Conservation (phyloP, 1,140 invertebrate genomes). For the Drosophila mayri region DNA sequence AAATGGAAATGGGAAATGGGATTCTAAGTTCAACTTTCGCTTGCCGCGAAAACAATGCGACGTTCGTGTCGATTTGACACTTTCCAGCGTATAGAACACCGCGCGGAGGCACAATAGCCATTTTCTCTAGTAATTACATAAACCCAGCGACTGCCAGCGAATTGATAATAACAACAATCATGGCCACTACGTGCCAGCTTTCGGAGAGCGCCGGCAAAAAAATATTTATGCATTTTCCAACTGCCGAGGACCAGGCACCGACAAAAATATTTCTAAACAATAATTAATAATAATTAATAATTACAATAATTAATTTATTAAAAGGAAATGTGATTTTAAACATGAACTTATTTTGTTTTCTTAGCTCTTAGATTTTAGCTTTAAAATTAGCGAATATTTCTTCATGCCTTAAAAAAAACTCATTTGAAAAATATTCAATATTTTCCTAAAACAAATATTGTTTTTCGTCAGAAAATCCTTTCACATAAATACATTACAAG, state of each 20-base stretch:
- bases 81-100: slow-evolving; percentile 25
- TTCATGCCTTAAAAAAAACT: too few relatives aligned
- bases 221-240: slow-evolving; percentile 47
- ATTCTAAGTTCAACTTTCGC: slow-evolving; percentile 43
- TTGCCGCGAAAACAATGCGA: slow-evolving; percentile 15
- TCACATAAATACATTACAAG: too few relatives aligned
- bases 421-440: background rate
- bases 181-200: slow-evolving; percentile 41
- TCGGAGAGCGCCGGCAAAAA: slow-evolving; percentile 23
- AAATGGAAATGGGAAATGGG: slow-evolving; percentile 14
- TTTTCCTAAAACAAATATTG: too few relatives aligned
- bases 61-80: slow-evolving; percentile 37
- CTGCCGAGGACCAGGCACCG: slow-evolving; percentile 4
- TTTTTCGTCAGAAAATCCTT: too few relatives aligned
- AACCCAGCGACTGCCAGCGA: slow-evolving; percentile 19
- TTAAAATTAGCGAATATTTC: background rate
- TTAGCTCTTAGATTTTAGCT: background rate
- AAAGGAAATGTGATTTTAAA: background rate
- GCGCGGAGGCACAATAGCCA: background rate
- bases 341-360: background rate
- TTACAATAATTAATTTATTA: background rate
- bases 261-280: background rate
- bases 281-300: too few relatives aligned
- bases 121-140: slow-evolving; percentile 43
- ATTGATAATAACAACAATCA: slow-evolving; percentile 46